Base-by-base conservation (phyloP, 2,888 invertebrate species). In the Nemoura dubitans region DNA sequence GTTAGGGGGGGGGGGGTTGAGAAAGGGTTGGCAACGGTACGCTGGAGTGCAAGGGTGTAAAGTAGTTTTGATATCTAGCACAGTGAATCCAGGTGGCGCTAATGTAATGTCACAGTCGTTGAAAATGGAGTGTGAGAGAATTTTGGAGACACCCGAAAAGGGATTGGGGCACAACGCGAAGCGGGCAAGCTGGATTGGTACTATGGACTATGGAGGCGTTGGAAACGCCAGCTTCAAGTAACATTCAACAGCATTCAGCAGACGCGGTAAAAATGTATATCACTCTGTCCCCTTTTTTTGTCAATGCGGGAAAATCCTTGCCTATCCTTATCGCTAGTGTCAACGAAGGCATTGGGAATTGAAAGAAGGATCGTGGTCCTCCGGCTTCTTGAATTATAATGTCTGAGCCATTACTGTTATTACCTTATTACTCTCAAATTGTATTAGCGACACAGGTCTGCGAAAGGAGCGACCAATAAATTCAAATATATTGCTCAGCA, bases 1-100 rank as follows among this genome's bases (percentile, higher is more conserved):
- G n/a, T n/a, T 10, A 27, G 78, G 26, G 78, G 7, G 26, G 5
- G 5, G 14, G 25, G 26, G 28, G 78, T 26, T 25, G 78, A 78
- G 10, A 28, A 25, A 28, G 78, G 26, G 28, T 6, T 14, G 78
- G 28, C 21, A 25, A 2, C 6, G 26, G 6, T 6, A 26, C 16
- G 26, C 7, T n/a, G n/a, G 28, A 78, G 78, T 78, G 26, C 27
- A 78, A 78, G 78, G 28, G 78, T 26, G 28, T 27, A 78, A 28
- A 78, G 78, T 78, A 27, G 78, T 27, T 27, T 26, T 78, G 28
- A 28, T 78, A 27, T 78, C 26, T 27, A 27, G n/a, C 78, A n/a
- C n/a, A 26, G 28, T 78, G 78, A 78, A 27, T 78, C 78, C 78
- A 78, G 78, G 78, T 78, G 78, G 78, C n/a, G 78, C 78, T 78